phyloP scores from a whole-genome alignment of 1,140 invertebrate genomes.

The Meteorus sp. region DNA sequence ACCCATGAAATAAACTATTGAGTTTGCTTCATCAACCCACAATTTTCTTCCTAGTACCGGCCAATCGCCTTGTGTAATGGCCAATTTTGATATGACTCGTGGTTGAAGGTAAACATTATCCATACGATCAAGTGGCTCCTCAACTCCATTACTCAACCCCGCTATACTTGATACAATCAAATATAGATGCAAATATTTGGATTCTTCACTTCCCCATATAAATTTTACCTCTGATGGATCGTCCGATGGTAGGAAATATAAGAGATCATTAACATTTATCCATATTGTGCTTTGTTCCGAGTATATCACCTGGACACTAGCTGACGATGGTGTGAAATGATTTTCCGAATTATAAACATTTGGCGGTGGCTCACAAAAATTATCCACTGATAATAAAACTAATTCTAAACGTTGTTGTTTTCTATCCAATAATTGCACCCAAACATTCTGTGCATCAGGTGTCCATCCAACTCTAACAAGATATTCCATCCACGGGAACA shows the following conservation, averaged over 20 bases:
- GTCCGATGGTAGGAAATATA: conserved; percentile 77
- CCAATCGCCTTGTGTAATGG: conserved; percentile 81
- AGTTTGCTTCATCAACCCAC: conserved; percentile 74
- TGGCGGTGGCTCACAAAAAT: conserved; percentile 70
- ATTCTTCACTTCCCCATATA: conserved; percentile 91
- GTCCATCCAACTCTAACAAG: conserved; percentile 93
- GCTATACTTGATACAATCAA: conserved; percentile 66
- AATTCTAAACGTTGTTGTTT: conserved; percentile 81
- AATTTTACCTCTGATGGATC: conserved; percentile 67
- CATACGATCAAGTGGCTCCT: conserved; percentile 57
- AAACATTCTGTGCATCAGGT: conserved; percentile 85
- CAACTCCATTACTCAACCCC: conserved; percentile 58
- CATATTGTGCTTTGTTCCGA: conserved; percentile 76
- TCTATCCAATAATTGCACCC: conserved; percentile 85
- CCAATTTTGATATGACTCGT: conserved; percentile 66
- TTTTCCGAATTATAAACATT: conserved; percentile 61
- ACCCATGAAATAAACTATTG: conserved; percentile 81
- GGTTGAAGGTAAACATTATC: conserved; percentile 62
- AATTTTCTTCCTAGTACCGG: conserved; percentile 76
- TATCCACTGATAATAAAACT: conserved; percentile 71
- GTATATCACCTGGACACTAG: conserved; percentile 68
- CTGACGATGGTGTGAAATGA: conserved; percentile 58
- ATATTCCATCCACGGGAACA: conserved; percentile 93
- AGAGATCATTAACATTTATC: conserved; percentile 90
- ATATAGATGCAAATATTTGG: conserved; percentile 90